Conservation (phyloP, 2,113 vertebrate species). For the Notothenia coriiceps region DNA sequence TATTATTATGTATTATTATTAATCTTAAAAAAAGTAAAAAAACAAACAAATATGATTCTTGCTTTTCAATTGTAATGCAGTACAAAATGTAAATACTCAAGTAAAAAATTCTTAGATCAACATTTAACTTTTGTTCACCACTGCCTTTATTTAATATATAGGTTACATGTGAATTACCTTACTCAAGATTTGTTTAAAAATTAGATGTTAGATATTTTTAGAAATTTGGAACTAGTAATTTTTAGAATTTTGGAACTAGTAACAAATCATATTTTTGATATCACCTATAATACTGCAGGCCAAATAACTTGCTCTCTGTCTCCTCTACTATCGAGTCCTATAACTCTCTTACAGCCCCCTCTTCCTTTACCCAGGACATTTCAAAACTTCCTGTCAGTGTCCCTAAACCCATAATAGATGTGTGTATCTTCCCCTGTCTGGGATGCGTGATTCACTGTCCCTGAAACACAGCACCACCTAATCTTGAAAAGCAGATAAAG, state of each 20-base stretch:
- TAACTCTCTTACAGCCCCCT: conserved; percentile 32
- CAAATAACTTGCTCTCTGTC: not conserved
- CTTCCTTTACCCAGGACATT: conserved; percentile 50
- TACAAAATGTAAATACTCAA: too few relatives aligned
- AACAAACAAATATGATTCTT: too few relatives aligned
- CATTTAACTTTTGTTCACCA: too few relatives aligned
- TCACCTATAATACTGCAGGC: not conserved
- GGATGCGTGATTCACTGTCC: conserved; percentile 73
- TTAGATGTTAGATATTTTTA: not conserved
- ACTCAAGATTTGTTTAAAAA: not conserved
- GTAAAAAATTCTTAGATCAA: too few relatives aligned
- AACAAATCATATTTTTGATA: not conserved
- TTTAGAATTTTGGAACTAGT: not conserved
- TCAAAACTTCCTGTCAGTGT: conserved; percentile 67
- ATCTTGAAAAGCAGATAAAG: conserved; percentile 86
- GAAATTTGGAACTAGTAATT: not conserved
- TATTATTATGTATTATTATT: too few relatives aligned
- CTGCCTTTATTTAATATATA: too few relatives aligned
- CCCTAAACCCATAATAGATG: conserved; percentile 64
- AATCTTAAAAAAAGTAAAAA: too few relatives aligned
- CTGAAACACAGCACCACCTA: conserved; percentile 77
- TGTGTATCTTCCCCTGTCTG: conserved; percentile 78
- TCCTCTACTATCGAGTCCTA: conserved; percentile 4
- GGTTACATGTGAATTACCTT: too few relatives aligned
- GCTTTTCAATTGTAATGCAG: too few relatives aligned